phyloP scores from a whole-genome alignment of 2,888 invertebrate genomes.

The Tubulanus polymorphus region DNA sequence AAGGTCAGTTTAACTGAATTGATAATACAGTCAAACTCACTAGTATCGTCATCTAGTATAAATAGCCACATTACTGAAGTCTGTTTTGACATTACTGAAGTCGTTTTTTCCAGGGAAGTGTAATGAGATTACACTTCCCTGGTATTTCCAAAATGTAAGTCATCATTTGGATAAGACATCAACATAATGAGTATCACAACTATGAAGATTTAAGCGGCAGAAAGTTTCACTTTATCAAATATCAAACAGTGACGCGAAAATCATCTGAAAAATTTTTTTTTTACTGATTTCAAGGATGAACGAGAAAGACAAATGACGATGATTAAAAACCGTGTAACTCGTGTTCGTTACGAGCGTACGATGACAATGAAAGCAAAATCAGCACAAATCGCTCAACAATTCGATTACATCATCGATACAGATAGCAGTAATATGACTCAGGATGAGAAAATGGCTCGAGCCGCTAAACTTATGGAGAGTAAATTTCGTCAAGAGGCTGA shows the following conservation, averaged over 20 bases:
- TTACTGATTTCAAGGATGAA: constrained; percentile 35
- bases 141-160: too few relatives aligned
- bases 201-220: too few relatives aligned
- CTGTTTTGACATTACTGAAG: too few relatives aligned
- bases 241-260: too few relatives aligned
- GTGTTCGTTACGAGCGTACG: constrained; percentile 23
- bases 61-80: too few relatives aligned
- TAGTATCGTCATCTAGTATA: too few relatives aligned
- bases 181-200: too few relatives aligned
- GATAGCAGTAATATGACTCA: constrained; percentile 5
- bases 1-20: constrained; percentile 23
- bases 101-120: too few relatives aligned
- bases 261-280: too few relatives aligned
- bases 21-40: neutral
- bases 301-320: constrained; percentile 26
- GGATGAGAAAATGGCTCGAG: constrained; percentile 15
- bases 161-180: too few relatives aligned
- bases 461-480: constrained; percentile 11
- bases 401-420: constrained; percentile 16
- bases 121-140: too few relatives aligned
- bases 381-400: constrained; percentile 10
- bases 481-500: constrained; percentile 9
- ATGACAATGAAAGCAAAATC: constrained; percentile 19
- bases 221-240: too few relatives aligned
- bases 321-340: constrained; percentile 29